Evolutionary conservation across 1,140 invertebrate genomes (phyloP), one percentile per base, ranked within the genome.

Genomic region (Drosophila ercepeae): DNA sequence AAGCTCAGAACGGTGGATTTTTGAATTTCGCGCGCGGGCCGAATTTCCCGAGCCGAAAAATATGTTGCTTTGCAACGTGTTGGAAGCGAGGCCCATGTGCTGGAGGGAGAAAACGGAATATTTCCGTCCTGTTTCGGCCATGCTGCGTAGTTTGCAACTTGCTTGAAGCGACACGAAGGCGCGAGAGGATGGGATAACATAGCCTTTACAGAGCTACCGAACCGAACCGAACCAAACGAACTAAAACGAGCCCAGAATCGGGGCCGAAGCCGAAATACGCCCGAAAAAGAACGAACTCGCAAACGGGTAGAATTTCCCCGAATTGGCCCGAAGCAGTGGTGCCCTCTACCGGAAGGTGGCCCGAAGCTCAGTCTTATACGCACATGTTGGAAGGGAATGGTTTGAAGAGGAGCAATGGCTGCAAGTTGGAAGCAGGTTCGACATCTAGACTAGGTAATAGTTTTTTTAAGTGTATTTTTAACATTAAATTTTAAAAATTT

Each of bases 331-430:
- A 41, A 46, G 0, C 21, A 6, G 25, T 34, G 36, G 46, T 60
- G 59, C n/a, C 63, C 29, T 34, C 63, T 44, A 19, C 21, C 21
- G 59, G 23, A 3, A 4, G 29, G 1, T 19, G 0, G 0, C 0
- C 0, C 9, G 0, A 18, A 44, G 34, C 36, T 16, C 2, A 9
- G 23, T 69, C 61, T 69, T 69, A 69, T 67, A 69, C 60, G 8
- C 13, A 1, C 4, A 39, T 25, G 45, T 58, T 55, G n/a, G 27
- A 16, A 45, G 11, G 6, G 9, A 5, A 34, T 6, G 5, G 41
- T 41, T 52, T 3, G 18, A 61, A 1, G 41, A 45, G 57, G 68
- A 50, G 67, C n/a, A 25, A 14, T 1, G 0, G 9, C 9, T 1
- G 2, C 34, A 4, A n/a, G 34, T 36, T 36, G 11, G 9, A 1